Evolutionary conservation across 2,797 vertebrate genomes (phyloP).

Genomic region (Telmatherina bonti): DNA sequence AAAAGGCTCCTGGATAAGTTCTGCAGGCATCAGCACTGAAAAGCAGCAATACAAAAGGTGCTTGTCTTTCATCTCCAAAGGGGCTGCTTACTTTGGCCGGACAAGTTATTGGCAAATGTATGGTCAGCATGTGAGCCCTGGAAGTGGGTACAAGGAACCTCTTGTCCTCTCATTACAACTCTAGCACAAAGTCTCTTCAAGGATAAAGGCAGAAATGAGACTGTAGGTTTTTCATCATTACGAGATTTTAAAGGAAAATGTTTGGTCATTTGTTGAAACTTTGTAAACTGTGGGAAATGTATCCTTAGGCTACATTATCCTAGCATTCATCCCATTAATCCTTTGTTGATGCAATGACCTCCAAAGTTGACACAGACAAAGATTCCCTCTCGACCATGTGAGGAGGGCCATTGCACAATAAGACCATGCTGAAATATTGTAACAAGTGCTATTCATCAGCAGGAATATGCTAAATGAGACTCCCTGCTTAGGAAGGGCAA

Average conservation of each 20-base stretch:
- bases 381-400: slow-evolving; percentile 14
- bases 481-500: slow-evolving; percentile 1
- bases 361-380: slow-evolving; percentile 35
- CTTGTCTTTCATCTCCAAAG: slow-evolving; percentile 30
- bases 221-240: slow-evolving; percentile 36
- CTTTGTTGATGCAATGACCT: slow-evolving; percentile 15
- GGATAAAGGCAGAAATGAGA: slow-evolving; percentile 13
- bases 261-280: slow-evolving; percentile 45
- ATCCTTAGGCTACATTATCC: slow-evolving; percentile 18
- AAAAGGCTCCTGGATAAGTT: slow-evolving; percentile 10
- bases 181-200: slow-evolving; percentile 36
- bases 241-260: slow-evolving; percentile 55
- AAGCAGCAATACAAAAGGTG: slow-evolving; percentile 43
- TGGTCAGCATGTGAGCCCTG: slow-evolving; percentile 39
- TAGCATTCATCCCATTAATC: slow-evolving; percentile 22
- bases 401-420: slow-evolving; percentile 27
- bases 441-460: slow-evolving; percentile 33
- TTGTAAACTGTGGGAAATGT: slow-evolving; percentile 27
- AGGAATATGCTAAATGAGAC: slow-evolving; percentile 26
- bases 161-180: slow-evolving; percentile 52
- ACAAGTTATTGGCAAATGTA: slow-evolving; percentile 29
- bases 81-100: slow-evolving; percentile 40
- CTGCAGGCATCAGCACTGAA: slow-evolving; percentile 25
- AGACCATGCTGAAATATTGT: slow-evolving; percentile 36
- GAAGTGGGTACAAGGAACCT: slow-evolving; percentile 48